A percentile compares a stretch with the other conserved stretches of the same genome.
phyloP scores from a whole-genome alignment of 2,888 invertebrate genomes.

The Tanypteryx hageni region DNA sequence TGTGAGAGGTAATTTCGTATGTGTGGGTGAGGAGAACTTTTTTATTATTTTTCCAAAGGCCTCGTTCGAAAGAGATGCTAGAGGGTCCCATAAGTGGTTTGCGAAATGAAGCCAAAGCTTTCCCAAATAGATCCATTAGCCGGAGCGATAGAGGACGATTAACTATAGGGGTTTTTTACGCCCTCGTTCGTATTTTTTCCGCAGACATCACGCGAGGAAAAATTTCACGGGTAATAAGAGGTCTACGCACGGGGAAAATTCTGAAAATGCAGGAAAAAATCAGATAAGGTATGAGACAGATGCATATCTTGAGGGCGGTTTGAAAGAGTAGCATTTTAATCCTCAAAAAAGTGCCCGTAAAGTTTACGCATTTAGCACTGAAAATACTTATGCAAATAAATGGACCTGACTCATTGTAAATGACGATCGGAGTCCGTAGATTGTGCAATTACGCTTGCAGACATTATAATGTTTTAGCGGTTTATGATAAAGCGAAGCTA shows the following conservation, averaged over 20 bases:
- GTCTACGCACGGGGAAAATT: background rate
- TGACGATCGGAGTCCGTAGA: no score
- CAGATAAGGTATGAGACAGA: no score
- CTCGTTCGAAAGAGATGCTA: slow-evolving; percentile 37
- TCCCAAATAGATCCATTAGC: slow-evolving; percentile 52
- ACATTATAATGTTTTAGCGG: no score
- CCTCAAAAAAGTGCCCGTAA: no score
- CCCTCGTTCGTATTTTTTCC: background rate
- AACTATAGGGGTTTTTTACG: slow-evolving; percentile 19
- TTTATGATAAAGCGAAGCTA: no score
- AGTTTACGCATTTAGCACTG: no score
- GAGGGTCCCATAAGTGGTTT: slow-evolving; percentile 23
- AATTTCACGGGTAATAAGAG: slow-evolving; percentile 23
- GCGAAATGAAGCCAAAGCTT: slow-evolving; percentile 44
- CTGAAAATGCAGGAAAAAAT: background rate
- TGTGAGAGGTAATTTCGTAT: slow-evolving; percentile 44
- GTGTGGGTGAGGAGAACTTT: background rate
- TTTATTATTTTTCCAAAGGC: slow-evolving; percentile 12
- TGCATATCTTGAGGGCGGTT: no score
- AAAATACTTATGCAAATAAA: no score
- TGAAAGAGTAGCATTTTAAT: no score
- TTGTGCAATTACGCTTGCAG: no score
- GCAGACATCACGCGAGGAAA: slow-evolving; percentile 24
- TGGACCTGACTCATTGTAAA: no score
- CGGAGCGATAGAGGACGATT: slow-evolving; percentile 40